Base-by-base conservation (phyloP, 1,140 invertebrate genomes). In the Eumaeus atala region DNA sequence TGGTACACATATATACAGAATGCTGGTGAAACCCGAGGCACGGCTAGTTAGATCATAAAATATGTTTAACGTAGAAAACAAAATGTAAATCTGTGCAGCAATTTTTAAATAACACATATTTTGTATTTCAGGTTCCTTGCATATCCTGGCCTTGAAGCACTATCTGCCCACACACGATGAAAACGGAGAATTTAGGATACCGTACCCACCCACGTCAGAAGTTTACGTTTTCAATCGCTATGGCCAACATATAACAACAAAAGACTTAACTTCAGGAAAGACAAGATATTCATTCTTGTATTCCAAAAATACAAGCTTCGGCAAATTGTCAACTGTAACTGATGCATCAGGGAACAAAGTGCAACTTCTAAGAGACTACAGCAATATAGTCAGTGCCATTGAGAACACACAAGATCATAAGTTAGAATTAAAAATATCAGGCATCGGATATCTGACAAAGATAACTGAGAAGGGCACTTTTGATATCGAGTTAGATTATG, bases 301-400 rank as follows among this genome's bases (percentile, higher is more conserved):
- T 84, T 97, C 94, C 14, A 98, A 98, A 76, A 98, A 98, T 70
- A 98, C 96, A 1, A 97, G 95, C 72, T 97, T 97, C 70, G 97
- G 97, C 0, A 96, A 97, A 78, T 87, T 99, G 16, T 96, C 94
- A 0, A 96, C 94, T 3, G 95, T 99, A 0, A 96, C 94, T 0
- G 97, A 98, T 83, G 94, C 94, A 48, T 95, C 95, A 11, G 95
- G 95, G 11, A 98, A 98, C 75, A 96, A 98, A 87, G 95, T 97
- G 61, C 92, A 95, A 73, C 94, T 99, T 74, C 87, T 96, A 11
- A 90, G 97, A 49, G 96, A 98, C 83, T 97, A 97, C 71, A 95
- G 94, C 71, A 94, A 94, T 67, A 92, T 94, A 28, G 94, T 95
- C 0, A 97, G 95, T 71, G 96, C 96, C 5, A 97, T 98, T 68